A percentile compares a stretch with the other conserved stretches of the same genome.
phyloP scores from a whole-genome alignment of 2,797 vertebrate genomes.

The Helostoma temminkii region DNA sequence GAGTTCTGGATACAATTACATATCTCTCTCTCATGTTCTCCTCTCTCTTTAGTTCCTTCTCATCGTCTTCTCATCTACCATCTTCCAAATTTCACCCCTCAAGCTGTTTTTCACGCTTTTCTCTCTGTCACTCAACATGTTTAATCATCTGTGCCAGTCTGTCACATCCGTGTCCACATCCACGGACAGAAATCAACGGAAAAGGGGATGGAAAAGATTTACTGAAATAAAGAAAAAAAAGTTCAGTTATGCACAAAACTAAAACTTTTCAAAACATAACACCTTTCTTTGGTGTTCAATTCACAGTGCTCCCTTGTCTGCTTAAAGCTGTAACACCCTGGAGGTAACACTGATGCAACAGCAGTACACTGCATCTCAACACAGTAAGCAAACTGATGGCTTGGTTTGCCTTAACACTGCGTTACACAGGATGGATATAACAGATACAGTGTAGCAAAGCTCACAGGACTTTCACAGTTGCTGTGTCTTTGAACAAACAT shows the following conservation, averaged over 20 bases:
- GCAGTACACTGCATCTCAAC: constrained; percentile 19
- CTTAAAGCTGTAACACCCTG: constrained; percentile 33
- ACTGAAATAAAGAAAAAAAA: not conserved
- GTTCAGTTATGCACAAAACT: not conserved
- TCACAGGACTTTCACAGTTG: not conserved
- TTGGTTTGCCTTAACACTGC: constrained; percentile 20
- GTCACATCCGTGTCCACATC: not conserved
- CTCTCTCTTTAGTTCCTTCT: not conserved
- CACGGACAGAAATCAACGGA: not conserved
- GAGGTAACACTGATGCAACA: constrained; percentile 55
- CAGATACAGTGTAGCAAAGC: not conserved
- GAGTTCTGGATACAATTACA: constrained; percentile 4
- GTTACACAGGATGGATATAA: not conserved
- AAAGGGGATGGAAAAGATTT: not conserved
- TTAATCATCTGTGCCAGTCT: constrained; percentile 14
- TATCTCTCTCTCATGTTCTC: not conserved
- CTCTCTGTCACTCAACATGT: not conserved
- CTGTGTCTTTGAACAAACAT: too few relatives aligned
- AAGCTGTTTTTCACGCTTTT: not conserved
- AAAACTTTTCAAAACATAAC: constrained; percentile 1
- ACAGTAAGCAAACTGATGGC: not conserved
- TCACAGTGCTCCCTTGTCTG: constrained; percentile 23
- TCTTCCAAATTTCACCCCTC: not conserved
- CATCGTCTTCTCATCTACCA: not conserved
- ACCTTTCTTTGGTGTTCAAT: not conserved